A percentile compares a stretch with the other conserved stretches of the same genome.
Conservation (phyloP, 1,140 invertebrate species). For the Leptinotarsa defecta region DNA sequence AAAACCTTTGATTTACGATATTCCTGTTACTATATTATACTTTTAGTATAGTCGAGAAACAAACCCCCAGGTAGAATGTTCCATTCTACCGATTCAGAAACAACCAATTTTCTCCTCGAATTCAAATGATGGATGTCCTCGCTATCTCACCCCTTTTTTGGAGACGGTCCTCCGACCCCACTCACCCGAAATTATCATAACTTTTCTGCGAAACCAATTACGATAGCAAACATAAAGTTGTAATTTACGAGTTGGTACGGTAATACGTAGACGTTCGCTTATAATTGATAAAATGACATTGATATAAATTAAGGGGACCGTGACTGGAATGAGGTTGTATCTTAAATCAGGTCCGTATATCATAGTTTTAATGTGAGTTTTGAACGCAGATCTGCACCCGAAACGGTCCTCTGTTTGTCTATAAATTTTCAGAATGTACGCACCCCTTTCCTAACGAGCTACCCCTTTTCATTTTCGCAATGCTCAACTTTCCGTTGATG, state of each 20-base stretch:
- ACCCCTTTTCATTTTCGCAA: conserved; percentile 1
- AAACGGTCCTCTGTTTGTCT: conserved; percentile 53
- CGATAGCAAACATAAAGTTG: conserved; percentile 33
- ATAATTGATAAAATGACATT: conserved; percentile 56
- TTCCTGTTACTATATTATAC: too few relatives aligned
- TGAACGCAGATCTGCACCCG: conserved; percentile 52
- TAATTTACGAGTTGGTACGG: conserved; percentile 30
- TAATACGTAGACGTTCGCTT: conserved; percentile 45
- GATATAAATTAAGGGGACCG: conserved; percentile 56
- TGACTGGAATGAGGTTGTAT: conserved; percentile 55
- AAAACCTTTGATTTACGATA: too few relatives aligned
- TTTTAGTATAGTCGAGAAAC: too few relatives aligned
- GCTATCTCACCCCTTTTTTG: conserved; percentile 21
- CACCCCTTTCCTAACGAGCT: conserved; percentile 42
- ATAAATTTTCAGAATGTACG: conserved; percentile 51
- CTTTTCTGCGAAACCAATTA: conserved; percentile 32
- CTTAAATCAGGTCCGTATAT: conserved; percentile 55
- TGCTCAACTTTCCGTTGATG: neutral
- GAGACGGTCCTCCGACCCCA: neutral
- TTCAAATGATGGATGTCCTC: conserved; percentile 20
- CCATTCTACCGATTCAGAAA: too few relatives aligned
- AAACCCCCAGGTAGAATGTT: too few relatives aligned
- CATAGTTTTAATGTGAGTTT: conserved; percentile 56
- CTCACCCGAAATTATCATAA: conserved; percentile 31
- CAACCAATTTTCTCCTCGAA: neutral